Evolutionary conservation across 1,140 invertebrate species (phyloP).

Genomic region (Scaptomyza montana): DNA sequence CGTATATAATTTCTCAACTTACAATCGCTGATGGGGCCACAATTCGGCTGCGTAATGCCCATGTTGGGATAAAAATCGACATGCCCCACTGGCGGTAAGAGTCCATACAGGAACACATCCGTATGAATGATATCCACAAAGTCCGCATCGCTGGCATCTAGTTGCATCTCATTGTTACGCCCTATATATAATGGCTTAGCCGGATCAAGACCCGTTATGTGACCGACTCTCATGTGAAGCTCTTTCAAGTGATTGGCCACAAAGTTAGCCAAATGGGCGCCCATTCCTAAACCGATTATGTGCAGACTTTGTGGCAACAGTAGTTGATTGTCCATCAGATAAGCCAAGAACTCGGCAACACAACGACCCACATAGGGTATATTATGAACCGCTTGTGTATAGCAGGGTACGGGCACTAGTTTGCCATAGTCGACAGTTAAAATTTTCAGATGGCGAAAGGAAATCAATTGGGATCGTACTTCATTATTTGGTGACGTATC

Average conservation of each 20-base stretch:
- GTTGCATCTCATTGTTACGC: neutral
- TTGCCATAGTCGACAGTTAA: slow-evolving; percentile 26
- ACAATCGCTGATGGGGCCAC: slow-evolving; percentile 25
- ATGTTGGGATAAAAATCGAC: slow-evolving; percentile 50
- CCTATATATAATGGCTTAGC: slow-evolving; percentile 36
- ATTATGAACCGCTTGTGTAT: slow-evolving; percentile 30
- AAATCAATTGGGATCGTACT: slow-evolving; percentile 10
- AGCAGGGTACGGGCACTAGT: slow-evolving; percentile 35
- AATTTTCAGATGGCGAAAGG: slow-evolving; percentile 4
- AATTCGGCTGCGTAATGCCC: slow-evolving; percentile 41
- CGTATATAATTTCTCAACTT: neutral
- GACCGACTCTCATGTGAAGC: neutral
- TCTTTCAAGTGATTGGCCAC: neutral
- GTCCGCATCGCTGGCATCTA: slow-evolving; percentile 38
- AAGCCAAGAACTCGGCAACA: slow-evolving; percentile 11
- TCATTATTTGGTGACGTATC: slow-evolving; percentile 9
- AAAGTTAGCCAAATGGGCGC: slow-evolving; percentile 40
- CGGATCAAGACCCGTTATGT: slow-evolving; percentile 50
- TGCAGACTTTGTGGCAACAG: slow-evolving; percentile 14
- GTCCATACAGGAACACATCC: slow-evolving; percentile 40
- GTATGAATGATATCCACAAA: slow-evolving; percentile 55
- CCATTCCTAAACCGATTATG: slow-evolving; percentile 43
- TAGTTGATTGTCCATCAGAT: fast-evolving
- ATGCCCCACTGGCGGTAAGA: slow-evolving; percentile 37
- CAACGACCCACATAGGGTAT: slow-evolving; percentile 19